Base-by-base conservation (phyloP, 2,888 invertebrate genomes). In the Mechanitis messenoides region DNA sequence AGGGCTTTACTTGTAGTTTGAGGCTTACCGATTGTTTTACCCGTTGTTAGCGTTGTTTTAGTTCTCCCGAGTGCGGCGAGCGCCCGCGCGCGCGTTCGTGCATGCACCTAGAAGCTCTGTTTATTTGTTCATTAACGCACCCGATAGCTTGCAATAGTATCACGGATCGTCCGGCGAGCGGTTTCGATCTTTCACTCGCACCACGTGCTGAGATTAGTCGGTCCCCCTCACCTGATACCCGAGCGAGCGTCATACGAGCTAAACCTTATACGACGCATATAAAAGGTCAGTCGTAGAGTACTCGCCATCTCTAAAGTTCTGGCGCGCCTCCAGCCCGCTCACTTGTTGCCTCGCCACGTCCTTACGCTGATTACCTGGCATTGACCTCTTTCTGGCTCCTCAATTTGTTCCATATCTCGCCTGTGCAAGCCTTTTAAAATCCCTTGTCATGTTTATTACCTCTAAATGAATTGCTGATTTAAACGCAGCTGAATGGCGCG, bases 1-100 rank as follows among this genome's bases (percentile, higher is more conserved):
- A 88, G 90, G 90, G 91, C 90, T 89, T 90, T 87, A 90, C 87
- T 86, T 88, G 91, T 91, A 91, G 91, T 90, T 87, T 90, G 90
- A 91, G 91, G 91, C 91, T 91, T 90, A 84, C 86, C 85, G 85
- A 89, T 88, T 89, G 89, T 90, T 90, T 90, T 90, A 90, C 88
- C 90, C 89, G 88, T 88, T 87, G 86, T 88, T 88, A 89, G 89
- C 87, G 85, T 89, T 89, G 87, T 88, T 85, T 87, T 88, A 88
- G 89, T 87, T 84, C 75, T 83, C 84, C 86, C 82, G 84, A 87
- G 89, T 87, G 87, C 88, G 89, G 85, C 87, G 87, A 83, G 85
- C 88, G 89, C 86, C 83, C 81, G 80, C 74, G 85, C 79, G 85
- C 86, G 87, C 87, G 74, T 81, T 83, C 87, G 86, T 86, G 88